These are phyloP conservation scores for Lophotis ruficrista DNA, from an alignment of 2,113 vertebrate species.

Conservation along the genomic window DNA sequence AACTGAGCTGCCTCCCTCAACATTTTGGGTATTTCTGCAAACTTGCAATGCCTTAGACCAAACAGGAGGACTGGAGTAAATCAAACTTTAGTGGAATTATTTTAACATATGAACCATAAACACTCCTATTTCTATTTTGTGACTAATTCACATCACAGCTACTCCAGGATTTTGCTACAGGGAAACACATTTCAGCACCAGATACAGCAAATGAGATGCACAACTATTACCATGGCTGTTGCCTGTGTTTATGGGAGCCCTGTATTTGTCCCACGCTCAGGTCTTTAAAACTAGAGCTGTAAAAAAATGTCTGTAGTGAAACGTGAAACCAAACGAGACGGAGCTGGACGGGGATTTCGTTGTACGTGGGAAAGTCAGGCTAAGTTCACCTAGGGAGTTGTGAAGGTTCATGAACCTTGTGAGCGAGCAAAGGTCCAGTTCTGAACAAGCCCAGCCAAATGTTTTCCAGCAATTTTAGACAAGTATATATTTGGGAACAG, in stretches of 20 bases:
- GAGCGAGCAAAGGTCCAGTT: not conserved
- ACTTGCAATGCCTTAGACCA: not conserved
- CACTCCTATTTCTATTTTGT: not conserved
- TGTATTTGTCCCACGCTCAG: not conserved
- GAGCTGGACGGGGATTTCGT: slow-evolving; percentile 18
- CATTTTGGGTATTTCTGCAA: not conserved
- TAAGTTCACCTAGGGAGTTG: slow-evolving; percentile 26
- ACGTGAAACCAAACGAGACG: slow-evolving; percentile 5
- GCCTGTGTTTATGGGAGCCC: not conserved
- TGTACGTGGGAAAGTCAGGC: slow-evolving; percentile 24
- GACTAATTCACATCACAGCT: not conserved
- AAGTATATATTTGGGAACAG: not conserved
- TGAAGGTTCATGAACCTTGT: slow-evolving; percentile 47
- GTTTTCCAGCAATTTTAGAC: not conserved
- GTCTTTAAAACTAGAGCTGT: slow-evolving; percentile 9
- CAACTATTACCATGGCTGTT: not conserved
- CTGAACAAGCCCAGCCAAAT: not conserved
- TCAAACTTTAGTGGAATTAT: not conserved
- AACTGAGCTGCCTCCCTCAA: not conserved
- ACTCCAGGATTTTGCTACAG: not conserved
- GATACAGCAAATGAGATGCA: not conserved
- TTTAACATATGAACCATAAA: not conserved
- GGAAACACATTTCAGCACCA: not conserved
- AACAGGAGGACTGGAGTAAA: slow-evolving; percentile 10
- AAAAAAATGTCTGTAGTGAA: not conserved